Base-by-base conservation (phyloP, 2,888 invertebrate species). In the Autographa gamma region DNA sequence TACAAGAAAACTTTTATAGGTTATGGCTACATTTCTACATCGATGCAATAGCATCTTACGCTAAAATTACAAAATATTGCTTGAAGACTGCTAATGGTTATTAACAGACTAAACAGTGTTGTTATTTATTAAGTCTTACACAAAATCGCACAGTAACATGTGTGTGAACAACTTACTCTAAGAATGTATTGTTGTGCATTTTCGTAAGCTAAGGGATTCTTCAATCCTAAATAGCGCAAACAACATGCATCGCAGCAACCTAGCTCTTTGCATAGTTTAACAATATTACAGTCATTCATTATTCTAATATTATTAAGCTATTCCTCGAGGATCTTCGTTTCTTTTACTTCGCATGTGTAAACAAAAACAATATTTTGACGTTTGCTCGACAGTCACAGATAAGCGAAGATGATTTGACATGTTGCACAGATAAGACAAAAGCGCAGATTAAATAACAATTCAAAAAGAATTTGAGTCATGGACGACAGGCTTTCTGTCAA, bases 231-330 rank as follows among this genome's bases (percentile, higher is more conserved):
- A 87, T 97, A 97, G n/a, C 98, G 96, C 68, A 97, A 90, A 78
- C 97, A 96, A 84, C 98, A 98, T 14, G 96, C 92, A 65, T 96
- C 94, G 83, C 98, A 98, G 81, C 97, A 97, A 0, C 97, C 97
- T 59, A 96, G 88, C 8, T 93, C 91, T 71, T 93, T 94, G 66
- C 97, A 93, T 77, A 92, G 92, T 64, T 95, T 90, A 68, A 95
- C 94, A 70, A 97, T 89, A 58, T 91, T 91, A 76, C 94, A 95
- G 69, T 95, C 92, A 78, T 91, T 91, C 96, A 96, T 96, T 71
- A 75, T 87, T 63, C 8, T 18, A 13, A 16, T 9, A n/a, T 32
- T 52, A 52, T 25, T 5, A 6, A 18, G 2, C 8, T 32, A 59
- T 16, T 59, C 7, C 5, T 16, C 7, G 5, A 32, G 16, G 5